Conservation (phyloP, 2,797 vertebrate species). For the Anguilla pacifica region DNA sequence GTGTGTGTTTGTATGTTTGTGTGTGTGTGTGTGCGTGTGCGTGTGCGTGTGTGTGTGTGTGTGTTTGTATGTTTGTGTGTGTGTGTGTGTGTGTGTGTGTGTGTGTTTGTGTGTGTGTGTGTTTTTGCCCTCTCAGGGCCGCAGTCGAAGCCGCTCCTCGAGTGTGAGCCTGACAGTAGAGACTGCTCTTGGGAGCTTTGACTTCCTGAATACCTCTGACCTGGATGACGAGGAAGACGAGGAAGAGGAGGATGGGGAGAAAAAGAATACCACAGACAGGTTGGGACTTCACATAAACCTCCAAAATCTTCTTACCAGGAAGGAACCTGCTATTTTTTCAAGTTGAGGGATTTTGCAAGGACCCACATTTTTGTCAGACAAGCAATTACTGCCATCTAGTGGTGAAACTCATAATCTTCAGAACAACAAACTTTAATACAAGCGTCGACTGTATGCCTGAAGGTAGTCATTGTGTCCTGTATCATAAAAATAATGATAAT, state of each 20-base stretch:
- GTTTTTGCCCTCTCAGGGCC: slow-evolving; percentile 65
- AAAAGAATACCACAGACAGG: slow-evolving; percentile 56
- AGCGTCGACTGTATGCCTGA: no score
- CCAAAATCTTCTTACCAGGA: neutral
- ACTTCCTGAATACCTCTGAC: slow-evolving; percentile 88
- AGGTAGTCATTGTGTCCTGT: no score
- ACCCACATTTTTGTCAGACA: neutral
- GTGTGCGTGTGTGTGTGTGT: neutral
- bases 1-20: no score
- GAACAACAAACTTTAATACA: neutral
- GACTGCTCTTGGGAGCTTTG: slow-evolving; percentile 91
- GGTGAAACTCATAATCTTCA: slow-evolving; percentile 19
- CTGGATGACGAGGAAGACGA: slow-evolving; percentile 76
- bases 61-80: neutral
- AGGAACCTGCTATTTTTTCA: neutral
- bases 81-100: neutral
- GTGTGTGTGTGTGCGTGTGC: neutral
- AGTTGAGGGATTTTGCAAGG: neutral
- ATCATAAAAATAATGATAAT: neutral
- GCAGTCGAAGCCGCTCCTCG: slow-evolving; percentile 83
- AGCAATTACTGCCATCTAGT: slow-evolving; percentile 50
- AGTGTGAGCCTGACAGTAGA: slow-evolving; percentile 93
- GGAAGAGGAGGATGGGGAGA: slow-evolving; percentile 39
- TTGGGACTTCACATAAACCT: slow-evolving; percentile 43
- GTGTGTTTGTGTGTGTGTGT: slow-evolving; percentile 39